Percentiles rank a stretch among this genome's conserved stretches.
Conservation (phyloP, 2,888 invertebrate genomes). For the Neoaliturus tenellus region DNA sequence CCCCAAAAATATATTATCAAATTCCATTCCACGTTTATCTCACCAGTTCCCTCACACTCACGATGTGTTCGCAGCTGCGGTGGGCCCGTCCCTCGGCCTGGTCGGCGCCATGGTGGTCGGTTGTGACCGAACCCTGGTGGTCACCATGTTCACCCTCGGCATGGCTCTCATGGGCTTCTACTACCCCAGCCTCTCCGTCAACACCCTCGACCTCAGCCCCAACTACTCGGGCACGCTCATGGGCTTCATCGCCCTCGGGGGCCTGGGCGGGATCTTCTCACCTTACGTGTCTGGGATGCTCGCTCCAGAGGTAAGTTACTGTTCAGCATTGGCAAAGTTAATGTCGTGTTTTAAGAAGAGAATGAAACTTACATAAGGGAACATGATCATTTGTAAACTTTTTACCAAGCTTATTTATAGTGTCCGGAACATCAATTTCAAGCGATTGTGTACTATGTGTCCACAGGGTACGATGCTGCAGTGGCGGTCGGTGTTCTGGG, state of each 20-base stretch:
- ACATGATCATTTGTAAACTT: too few species aligned
- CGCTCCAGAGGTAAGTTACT: constrained; percentile 72
- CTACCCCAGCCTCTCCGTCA: constrained; percentile 82
- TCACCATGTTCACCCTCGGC: constrained; percentile 78
- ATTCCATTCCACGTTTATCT: too few species aligned
- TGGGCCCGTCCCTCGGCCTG: constrained; percentile 81
- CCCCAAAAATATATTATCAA: too few species aligned
- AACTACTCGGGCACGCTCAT: constrained; percentile 80
- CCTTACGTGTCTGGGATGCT: constrained; percentile 77
- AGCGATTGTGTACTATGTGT: too few species aligned
- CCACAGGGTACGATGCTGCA: constrained; percentile 73
- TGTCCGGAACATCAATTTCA: too few species aligned
- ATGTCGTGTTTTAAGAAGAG: too few species aligned
- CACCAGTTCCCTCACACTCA: too few species aligned
- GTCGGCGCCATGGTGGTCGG: constrained; percentile 81
- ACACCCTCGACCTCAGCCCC: constrained; percentile 79
- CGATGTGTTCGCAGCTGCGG: constrained; percentile 78
- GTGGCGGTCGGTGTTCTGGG: constrained; percentile 89
- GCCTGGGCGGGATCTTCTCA: constrained; percentile 77
- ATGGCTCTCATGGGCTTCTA: constrained; percentile 82
- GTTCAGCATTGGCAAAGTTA: too few species aligned
- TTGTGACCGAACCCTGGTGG: constrained; percentile 77
- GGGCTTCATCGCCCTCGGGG: constrained; percentile 78
- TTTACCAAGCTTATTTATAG: too few species aligned
- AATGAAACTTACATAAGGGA: too few species aligned